A percentile compares a stretch with the other conserved stretches of the same genome.
phyloP scores from a whole-genome alignment of 2,113 vertebrate genomes.

The Heterotilapia buettikoferi region DNA sequence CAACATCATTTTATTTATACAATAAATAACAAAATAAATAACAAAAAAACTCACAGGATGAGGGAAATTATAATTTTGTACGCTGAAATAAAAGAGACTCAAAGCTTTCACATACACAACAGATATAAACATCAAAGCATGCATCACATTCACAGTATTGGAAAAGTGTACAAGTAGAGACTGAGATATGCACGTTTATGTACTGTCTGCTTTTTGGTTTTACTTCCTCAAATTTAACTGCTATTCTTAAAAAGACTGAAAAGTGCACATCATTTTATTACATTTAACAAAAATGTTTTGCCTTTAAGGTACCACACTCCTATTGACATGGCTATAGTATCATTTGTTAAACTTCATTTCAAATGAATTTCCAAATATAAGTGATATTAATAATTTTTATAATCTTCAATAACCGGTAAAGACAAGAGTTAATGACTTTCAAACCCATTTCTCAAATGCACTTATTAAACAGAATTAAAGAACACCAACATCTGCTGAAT shows the following conservation, averaged over 20 bases:
- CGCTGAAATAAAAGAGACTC: background rate
- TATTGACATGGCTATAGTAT: background rate
- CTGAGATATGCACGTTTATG: background rate
- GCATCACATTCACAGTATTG: background rate
- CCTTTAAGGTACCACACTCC: background rate
- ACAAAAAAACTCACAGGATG: too few relatives aligned
- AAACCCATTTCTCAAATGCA: background rate
- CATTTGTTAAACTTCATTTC: background rate
- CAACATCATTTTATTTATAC: background rate
- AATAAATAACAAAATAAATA: too few relatives aligned
- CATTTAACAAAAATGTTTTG: background rate
- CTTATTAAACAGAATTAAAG: background rate
- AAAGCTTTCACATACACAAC: background rate
- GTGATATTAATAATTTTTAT: background rate
- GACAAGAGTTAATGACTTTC: background rate
- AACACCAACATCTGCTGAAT: background rate
- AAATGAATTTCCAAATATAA: background rate
- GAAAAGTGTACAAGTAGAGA: background rate
- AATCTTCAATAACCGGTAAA: background rate
- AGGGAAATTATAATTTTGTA: background rate
- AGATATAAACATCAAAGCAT: fast-evolving
- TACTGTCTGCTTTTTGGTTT: background rate
- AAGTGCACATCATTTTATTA: background rate
- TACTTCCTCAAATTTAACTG: background rate
- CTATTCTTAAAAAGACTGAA: background rate